phyloP scores from a whole-genome alignment of 2,888 invertebrate genomes.

The Dioctria linearis region DNA sequence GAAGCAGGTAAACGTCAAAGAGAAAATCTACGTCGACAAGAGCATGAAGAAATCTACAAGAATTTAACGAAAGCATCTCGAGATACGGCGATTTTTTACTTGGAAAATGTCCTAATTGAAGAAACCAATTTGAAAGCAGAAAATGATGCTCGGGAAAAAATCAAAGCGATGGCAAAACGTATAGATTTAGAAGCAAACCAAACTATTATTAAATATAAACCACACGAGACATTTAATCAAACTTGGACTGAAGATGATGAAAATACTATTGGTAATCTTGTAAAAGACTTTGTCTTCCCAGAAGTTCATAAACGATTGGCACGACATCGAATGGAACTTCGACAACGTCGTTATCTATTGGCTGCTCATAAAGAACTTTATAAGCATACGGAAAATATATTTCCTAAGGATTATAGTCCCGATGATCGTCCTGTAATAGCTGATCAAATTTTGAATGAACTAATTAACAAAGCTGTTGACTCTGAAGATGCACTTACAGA shows the following conservation, averaged over 20 bases:
- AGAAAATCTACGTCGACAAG: constrained; percentile 80
- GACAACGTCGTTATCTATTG: constrained; percentile 69
- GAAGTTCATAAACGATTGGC: constrained; percentile 71
- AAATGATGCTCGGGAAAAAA: constrained; percentile 73
- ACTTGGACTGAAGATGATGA: constrained; percentile 62
- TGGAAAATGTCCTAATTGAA: constrained; percentile 76
- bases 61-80: constrained; percentile 72
- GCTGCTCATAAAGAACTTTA: constrained; percentile 70
- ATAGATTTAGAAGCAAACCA: constrained; percentile 64
- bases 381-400: constrained; percentile 62
- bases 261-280: constrained; percentile 60
- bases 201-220: neutral
- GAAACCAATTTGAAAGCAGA: constrained; percentile 75
- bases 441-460: constrained; percentile 32
- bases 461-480: constrained; percentile 45
- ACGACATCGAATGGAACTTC: constrained; percentile 67
- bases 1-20: constrained; percentile 85
- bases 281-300: constrained; percentile 69
- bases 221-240: neutral
- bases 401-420: neutral
- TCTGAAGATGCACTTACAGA: constrained; percentile 46
- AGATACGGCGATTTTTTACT: constrained; percentile 76
- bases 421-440: constrained; percentile 15
- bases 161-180: constrained; percentile 73
- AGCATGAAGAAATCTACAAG: constrained; percentile 87